phyloP scores from a whole-genome alignment of 2,113 vertebrate species.

The Engraulis encrasicolus region DNA sequence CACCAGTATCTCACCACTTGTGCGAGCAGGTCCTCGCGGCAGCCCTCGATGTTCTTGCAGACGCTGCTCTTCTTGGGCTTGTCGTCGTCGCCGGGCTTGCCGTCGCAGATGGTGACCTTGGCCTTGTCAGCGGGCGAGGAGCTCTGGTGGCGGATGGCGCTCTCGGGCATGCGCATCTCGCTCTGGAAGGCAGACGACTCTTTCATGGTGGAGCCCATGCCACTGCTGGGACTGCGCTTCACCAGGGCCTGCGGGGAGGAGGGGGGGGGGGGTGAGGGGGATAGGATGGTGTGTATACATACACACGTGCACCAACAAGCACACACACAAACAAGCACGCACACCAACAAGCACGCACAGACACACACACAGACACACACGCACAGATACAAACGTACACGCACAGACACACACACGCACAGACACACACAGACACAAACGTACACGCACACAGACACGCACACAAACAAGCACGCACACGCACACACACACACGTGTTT shows the following conservation, averaged over 20 bases:
- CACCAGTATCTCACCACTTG: constrained; percentile 82
- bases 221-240: constrained; percentile 95
- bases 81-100: constrained; percentile 89
- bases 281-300: background rate
- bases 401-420: background rate
- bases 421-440: too few species aligned
- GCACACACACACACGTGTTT: too few species aligned
- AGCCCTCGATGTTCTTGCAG: constrained; percentile 94
- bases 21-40: constrained; percentile 88
- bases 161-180: constrained; percentile 90
- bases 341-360: too few species aligned
- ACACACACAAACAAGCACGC: constrained; percentile 14
- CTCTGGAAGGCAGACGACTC: constrained; percentile 95
- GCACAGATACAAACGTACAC: too few species aligned
- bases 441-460: constrained; percentile 17
- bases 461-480: too few species aligned
- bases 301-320: too few species aligned
- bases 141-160: constrained; percentile 87
- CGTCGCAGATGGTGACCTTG: constrained; percentile 92
- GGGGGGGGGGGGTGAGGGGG: constrained; percentile 33
- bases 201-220: constrained; percentile 95
- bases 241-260: constrained; percentile 94
- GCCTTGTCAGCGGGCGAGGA: constrained; percentile 90
- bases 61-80: constrained; percentile 95
- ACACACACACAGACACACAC: too few species aligned